phyloP scores from a whole-genome alignment of 2,113 vertebrate genomes.

The Mionectes macconnelli region DNA sequence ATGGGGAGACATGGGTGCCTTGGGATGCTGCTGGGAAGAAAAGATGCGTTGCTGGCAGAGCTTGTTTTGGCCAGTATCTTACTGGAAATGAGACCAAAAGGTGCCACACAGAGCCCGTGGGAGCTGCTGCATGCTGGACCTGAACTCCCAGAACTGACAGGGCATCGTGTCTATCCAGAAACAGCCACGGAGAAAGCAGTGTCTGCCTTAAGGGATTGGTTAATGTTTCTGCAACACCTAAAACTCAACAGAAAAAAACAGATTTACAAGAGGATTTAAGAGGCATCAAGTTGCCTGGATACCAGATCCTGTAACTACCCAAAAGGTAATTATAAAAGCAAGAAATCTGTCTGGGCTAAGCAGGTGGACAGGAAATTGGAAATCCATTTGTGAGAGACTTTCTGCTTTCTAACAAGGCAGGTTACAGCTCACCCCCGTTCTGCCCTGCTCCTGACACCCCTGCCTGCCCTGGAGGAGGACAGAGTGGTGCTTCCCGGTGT shows the following conservation, averaged over 20 bases:
- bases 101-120: background rate
- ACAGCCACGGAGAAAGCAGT: background rate
- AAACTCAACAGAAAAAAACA: slow-evolving; percentile 11
- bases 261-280: slow-evolving; percentile 50
- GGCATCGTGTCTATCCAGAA: rapidly evolving
- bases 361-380: slow-evolving; percentile 73
- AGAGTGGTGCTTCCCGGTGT: rapidly evolving
- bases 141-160: background rate
- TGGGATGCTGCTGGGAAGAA: background rate
- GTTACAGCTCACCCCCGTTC: background rate
- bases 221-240: background rate
- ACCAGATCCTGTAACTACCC: slow-evolving; percentile 68
- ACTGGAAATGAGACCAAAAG: background rate
- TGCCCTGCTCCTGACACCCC: background rate
- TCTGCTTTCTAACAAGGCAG: slow-evolving; percentile 66
- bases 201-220: background rate
- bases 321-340: slow-evolving; percentile 74
- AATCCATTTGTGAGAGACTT: slow-evolving; percentile 72
- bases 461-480: rapidly evolving
- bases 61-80: background rate
- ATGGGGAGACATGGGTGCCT: rapidly evolving
- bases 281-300: slow-evolving; percentile 74
- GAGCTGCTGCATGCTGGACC: background rate
- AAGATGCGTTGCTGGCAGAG: rapidly evolving
- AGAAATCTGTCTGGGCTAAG: slow-evolving; percentile 68